Evolutionary conservation across 2,888 invertebrate genomes (phyloP).

Genomic region (Callosobruchus maculatus): DNA sequence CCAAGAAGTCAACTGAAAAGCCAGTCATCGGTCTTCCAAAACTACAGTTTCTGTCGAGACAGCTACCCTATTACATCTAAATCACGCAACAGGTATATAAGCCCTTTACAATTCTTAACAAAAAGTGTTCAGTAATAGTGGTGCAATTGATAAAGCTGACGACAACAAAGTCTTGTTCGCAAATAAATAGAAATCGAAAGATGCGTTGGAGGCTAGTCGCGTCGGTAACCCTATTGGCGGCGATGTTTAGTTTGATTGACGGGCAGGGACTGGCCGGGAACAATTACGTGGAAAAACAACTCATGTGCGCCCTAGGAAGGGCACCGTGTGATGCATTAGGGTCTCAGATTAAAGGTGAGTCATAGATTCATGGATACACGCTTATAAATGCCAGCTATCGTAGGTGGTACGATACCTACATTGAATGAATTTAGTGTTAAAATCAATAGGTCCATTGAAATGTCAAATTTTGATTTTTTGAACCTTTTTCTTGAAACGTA

Average conservation of each 20-base stretch:
- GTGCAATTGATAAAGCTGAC: background rate
- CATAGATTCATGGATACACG: background rate
- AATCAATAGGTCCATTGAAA: no score
- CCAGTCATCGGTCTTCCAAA: background rate
- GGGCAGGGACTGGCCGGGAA: slow-evolving; percentile 30
- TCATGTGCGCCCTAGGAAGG: slow-evolving; percentile 57
- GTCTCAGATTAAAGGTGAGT: slow-evolving; percentile 58
- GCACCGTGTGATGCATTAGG: slow-evolving; percentile 60
- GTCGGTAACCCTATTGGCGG: background rate
- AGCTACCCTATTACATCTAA: background rate
- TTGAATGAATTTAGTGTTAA: no score
- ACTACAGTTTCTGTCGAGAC: background rate
- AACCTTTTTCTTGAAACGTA: no score
- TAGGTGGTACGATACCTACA: background rate
- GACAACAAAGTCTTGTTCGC: background rate
- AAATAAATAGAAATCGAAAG: background rate
- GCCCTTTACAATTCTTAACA: no score
- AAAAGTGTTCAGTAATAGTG: background rate
- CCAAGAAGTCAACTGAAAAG: background rate
- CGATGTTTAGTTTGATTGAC: slow-evolving; percentile 4
- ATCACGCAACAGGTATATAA: background rate
- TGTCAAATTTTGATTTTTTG: no score
- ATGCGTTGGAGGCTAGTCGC: background rate
- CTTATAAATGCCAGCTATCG: no score
- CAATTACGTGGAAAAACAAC: slow-evolving; percentile 47